Conservation (phyloP, 2,888 invertebrate species). For the Bombyx huttoni region DNA sequence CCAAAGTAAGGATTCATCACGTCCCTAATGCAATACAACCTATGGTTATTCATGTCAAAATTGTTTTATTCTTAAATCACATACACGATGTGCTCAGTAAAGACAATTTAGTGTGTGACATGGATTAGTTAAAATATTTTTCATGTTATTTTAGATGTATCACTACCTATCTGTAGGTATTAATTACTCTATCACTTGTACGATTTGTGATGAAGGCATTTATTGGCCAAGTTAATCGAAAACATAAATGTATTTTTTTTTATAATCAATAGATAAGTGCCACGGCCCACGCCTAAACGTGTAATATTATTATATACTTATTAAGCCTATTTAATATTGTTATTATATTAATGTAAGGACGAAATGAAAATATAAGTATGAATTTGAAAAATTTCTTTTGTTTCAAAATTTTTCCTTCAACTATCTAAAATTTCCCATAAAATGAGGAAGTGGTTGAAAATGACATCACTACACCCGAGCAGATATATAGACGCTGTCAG, state of each 20-base stretch:
- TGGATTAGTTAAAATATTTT: constrained; percentile 31
- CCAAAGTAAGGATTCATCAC: constrained; percentile 53
- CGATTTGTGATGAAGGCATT: constrained; percentile 64
- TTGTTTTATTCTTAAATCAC: constrained; percentile 20
- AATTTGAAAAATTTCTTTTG: constrained; percentile 22
- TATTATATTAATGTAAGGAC: constrained; percentile 47
- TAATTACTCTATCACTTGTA: constrained; percentile 22
- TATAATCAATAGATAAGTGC: constrained; percentile 59
- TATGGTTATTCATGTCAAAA: constrained; percentile 18
- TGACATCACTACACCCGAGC: too few species aligned
- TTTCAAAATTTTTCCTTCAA: background rate
- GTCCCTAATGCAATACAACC: constrained; percentile 18
- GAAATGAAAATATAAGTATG: constrained; percentile 52
- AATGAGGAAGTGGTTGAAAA: too few species aligned
- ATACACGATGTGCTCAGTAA: constrained; percentile 55
- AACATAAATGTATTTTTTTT: constrained; percentile 53
- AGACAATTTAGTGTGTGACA: constrained; percentile 50
- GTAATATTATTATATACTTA: constrained; percentile 41
- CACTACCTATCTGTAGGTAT: constrained; percentile 11
- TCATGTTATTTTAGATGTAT: constrained; percentile 17
- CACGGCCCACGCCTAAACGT: constrained; percentile 68
- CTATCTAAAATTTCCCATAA: too few species aligned
- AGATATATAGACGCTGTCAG: too few species aligned
- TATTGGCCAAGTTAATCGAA: constrained; percentile 59
- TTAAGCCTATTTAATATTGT: constrained; percentile 65